A percentile compares a stretch with the other conserved stretches of the same genome.
These are phyloP conservation scores for Drosophila anomelani DNA, from an alignment of 2,888 invertebrate genomes.

Conservation along the genomic window DNA sequence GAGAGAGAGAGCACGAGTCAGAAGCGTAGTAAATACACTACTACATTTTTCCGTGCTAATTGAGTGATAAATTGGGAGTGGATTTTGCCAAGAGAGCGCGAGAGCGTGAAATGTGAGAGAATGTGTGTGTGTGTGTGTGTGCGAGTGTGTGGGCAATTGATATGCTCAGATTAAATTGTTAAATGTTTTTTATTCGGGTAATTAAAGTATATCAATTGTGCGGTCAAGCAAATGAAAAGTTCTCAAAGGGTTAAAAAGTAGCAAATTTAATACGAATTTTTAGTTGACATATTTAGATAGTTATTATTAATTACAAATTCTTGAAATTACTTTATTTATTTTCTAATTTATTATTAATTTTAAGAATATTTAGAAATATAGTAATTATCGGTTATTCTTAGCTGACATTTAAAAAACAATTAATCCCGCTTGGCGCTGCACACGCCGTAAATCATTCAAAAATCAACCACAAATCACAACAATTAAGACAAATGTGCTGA, in stretches of 20 bases:
- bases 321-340: not conserved
- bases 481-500: slow-evolving; percentile 80
- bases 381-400: slow-evolving; percentile 15
- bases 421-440: slow-evolving; percentile 57
- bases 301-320: not conserved
- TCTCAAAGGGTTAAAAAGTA: not conserved
- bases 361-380: not conserved
- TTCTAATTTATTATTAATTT: not conserved
- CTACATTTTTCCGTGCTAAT: slow-evolving; percentile 83
- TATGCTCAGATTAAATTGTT: slow-evolving; percentile 83
- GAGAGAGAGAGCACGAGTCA: slow-evolving; percentile 39
- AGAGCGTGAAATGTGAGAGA: slow-evolving; percentile 67
- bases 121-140: slow-evolving; percentile 30
- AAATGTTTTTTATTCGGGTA: slow-evolving; percentile 83
- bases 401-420: slow-evolving; percentile 66
- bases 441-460: slow-evolving; percentile 77
- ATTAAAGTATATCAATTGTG: slow-evolving; percentile 81
- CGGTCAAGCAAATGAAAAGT: slow-evolving; percentile 38
- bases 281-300: not conserved
- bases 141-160: slow-evolving; percentile 68
- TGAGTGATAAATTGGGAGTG: slow-evolving; percentile 83
- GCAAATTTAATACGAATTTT: not conserved
- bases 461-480: slow-evolving; percentile 80
- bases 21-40: slow-evolving; percentile 82
- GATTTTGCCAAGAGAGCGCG: slow-evolving; percentile 75